These are phyloP conservation scores for Drosophila prolongata DNA, from an alignment of 2,888 invertebrate genomes.

Conservation along the genomic window DNA sequence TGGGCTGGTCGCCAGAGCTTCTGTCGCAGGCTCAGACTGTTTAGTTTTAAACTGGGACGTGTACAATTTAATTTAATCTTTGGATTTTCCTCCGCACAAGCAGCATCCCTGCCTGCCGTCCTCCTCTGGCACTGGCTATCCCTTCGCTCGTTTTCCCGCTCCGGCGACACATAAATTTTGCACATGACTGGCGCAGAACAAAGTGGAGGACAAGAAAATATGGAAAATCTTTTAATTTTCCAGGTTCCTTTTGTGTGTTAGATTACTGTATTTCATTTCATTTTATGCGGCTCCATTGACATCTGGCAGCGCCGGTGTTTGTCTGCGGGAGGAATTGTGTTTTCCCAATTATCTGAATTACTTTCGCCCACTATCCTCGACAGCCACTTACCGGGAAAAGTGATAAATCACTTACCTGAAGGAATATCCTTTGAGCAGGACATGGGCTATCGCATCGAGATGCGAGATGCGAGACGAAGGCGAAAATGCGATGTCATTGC, in stretches of 20 bases:
- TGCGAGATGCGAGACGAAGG: slow-evolving; percentile 6
- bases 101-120: slow-evolving; percentile 4
- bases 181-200: slow-evolving; percentile 54
- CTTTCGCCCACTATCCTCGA: slow-evolving; percentile 20
- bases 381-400: slow-evolving; percentile 16
- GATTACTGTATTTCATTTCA: slow-evolving; percentile 32
- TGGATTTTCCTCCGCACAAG: slow-evolving; percentile 60
- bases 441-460: slow-evolving; percentile 21
- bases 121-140: not conserved
- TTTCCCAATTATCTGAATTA: slow-evolving; percentile 37
- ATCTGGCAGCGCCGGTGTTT: slow-evolving; percentile 18
- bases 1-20: slow-evolving; percentile 30
- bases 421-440: slow-evolving; percentile 17
- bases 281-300: slow-evolving; percentile 29
- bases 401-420: slow-evolving; percentile 35
- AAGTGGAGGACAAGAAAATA: slow-evolving; percentile 29
- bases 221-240: slow-evolving; percentile 42
- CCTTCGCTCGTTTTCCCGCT: slow-evolving; percentile 17
- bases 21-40: slow-evolving; percentile 47
- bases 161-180: slow-evolving; percentile 54
- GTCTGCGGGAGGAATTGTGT: slow-evolving; percentile 18
- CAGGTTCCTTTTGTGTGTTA: slow-evolving; percentile 23
- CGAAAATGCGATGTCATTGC: slow-evolving; percentile 26
- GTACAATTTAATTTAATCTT: slow-evolving; percentile 80
- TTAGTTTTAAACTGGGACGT: slow-evolving; percentile 77